phyloP scores from a whole-genome alignment of 2,113 vertebrate genomes.

The Phalacrocorax pelagicus region DNA sequence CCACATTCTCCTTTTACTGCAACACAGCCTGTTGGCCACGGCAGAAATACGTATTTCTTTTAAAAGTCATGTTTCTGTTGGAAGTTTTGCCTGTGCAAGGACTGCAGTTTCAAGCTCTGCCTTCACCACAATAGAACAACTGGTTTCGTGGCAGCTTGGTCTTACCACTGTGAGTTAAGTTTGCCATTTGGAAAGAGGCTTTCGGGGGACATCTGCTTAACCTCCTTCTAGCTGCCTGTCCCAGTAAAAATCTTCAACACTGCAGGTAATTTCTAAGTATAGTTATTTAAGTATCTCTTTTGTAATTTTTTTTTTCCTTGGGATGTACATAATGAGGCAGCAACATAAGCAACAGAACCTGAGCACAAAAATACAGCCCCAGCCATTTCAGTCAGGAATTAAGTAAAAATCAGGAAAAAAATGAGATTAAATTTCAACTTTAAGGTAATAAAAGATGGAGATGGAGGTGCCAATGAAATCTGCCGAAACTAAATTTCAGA shows the following conservation, averaged over 20 bases:
- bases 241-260: neutral
- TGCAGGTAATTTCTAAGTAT: neutral
- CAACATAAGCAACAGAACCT: neutral
- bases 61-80: neutral
- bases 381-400: constrained; percentile 9
- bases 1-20: neutral
- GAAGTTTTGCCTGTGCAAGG: neutral
- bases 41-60: neutral
- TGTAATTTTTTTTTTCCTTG: neutral
- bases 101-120: neutral
- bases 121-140: neutral
- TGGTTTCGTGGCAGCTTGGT: neutral
- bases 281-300: neutral
- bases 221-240: neutral
- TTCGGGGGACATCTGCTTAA: neutral
- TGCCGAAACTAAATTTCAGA: constrained; percentile 53
- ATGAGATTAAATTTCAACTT: constrained; percentile 60
- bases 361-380: neutral
- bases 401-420: constrained; percentile 21
- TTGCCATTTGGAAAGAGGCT: neutral
- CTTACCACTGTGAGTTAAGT: neutral
- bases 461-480: constrained; percentile 54
- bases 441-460: constrained; percentile 55
- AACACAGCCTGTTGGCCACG: neutral
- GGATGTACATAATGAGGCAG: neutral